Evolutionary conservation across 2,113 vertebrate genomes (phyloP).

Genomic region (Carassius gibelio): DNA sequence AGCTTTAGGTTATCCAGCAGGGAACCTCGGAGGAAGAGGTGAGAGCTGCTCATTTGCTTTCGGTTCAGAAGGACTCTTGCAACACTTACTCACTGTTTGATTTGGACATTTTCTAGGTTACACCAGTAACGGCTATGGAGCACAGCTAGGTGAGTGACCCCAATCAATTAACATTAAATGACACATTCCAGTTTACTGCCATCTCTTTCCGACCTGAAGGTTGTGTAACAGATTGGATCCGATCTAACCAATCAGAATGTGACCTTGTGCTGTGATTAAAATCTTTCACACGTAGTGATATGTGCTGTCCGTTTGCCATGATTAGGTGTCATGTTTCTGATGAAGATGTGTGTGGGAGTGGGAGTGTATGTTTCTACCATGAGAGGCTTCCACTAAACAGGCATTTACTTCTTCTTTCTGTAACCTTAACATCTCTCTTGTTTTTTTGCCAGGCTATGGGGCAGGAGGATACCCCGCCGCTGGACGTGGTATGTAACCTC

Average conservation of each 20-base stretch:
- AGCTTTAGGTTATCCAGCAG: slow-evolving; percentile 55
- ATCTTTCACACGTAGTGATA: slow-evolving; percentile 33
- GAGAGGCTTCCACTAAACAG: slow-evolving; percentile 25
- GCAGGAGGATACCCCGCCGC: slow-evolving; percentile 59
- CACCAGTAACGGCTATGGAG: slow-evolving; percentile 60
- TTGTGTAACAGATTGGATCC: slow-evolving; percentile 38
- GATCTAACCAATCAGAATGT: slow-evolving; percentile 27
- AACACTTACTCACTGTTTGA: not conserved
- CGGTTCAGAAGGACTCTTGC: not conserved
- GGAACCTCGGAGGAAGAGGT: slow-evolving; percentile 64
- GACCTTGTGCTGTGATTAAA: slow-evolving; percentile 45
- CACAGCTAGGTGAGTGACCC: slow-evolving; percentile 64
- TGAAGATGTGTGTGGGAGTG: slow-evolving; percentile 31
- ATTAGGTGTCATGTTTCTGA: slow-evolving; percentile 15
- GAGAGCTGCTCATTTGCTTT: not conserved
- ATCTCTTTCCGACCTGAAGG: not conserved
- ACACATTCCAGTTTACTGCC: not conserved
- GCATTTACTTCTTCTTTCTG: slow-evolving; percentile 2
- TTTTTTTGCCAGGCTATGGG: slow-evolving; percentile 69
- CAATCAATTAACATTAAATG: not conserved
- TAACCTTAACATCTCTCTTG: slow-evolving; percentile 47
- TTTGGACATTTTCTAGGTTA: slow-evolving; percentile 61
- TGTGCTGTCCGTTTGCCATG: not conserved
- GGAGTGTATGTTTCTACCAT: not conserved
- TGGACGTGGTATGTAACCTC: slow-evolving; percentile 63